These are phyloP conservation scores for Potorous gilbertii DNA, from an alignment of 2,797 vertebrate genomes.

Conservation along the genomic window DNA sequence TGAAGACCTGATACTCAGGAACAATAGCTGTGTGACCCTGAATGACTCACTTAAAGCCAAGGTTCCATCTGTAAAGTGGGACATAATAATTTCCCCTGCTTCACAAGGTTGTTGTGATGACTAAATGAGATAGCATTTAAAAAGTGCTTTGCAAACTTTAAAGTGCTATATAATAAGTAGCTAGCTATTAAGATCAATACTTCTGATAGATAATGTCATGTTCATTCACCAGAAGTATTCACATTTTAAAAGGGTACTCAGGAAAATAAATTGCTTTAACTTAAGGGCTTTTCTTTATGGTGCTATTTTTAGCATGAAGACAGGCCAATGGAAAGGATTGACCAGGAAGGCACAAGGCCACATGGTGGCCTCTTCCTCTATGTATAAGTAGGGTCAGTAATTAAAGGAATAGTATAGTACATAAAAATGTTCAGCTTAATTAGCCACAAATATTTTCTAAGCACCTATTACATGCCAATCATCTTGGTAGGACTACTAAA, in stretches of 20 bases:
- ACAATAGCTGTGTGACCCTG: neutral
- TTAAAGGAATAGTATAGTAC: neutral
- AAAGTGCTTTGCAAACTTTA: neutral
- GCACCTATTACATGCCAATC: neutral
- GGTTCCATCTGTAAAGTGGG: neutral
- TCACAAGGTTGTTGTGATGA: neutral
- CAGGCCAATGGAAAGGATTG: neutral
- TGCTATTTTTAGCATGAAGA: neutral
- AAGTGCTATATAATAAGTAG: neutral
- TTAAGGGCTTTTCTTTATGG: neutral
- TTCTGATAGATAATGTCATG: neutral
- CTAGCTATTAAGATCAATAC: neutral
- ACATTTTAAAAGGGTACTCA: neutral
- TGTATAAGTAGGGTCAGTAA: neutral
- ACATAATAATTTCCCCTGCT: neutral
- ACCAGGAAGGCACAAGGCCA: neutral
- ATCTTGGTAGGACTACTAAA: neutral
- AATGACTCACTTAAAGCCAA: neutral
- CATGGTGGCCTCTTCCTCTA: neutral
- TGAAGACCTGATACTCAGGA: neutral
- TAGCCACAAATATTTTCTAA: neutral
- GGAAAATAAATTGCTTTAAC: neutral
- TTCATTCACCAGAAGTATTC: neutral
- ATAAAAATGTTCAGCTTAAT: neutral
- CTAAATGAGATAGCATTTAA: neutral